phyloP scores from a whole-genome alignment of 1,140 invertebrate species.

The Drosophila lini region DNA sequence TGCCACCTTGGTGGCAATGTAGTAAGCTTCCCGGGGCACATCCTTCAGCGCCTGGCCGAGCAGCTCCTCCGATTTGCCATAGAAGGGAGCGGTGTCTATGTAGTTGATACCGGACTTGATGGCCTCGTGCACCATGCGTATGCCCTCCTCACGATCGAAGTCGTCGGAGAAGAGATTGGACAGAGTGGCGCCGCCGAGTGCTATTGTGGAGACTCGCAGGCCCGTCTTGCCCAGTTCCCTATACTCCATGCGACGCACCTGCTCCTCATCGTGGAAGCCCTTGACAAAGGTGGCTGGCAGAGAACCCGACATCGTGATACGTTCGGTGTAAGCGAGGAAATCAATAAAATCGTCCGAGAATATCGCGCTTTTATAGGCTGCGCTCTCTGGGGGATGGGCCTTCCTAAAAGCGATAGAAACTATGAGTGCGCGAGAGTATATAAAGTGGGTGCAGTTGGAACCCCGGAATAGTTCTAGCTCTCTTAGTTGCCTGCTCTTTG shows the following conservation, averaged over 20 bases:
- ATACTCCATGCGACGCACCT: constrained; percentile 87
- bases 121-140: constrained; percentile 89
- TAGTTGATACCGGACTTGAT: constrained; percentile 94
- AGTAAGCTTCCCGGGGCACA: constrained; percentile 93
- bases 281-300: constrained; percentile 86
- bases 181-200: constrained; percentile 85
- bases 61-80: constrained; percentile 92
- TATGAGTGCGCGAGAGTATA: background rate
- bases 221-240: constrained; percentile 86
- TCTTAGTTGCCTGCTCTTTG: constrained; percentile 7
- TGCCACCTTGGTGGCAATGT: constrained; percentile 97
- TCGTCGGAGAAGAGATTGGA: constrained; percentile 52
- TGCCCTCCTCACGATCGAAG: constrained; percentile 87
- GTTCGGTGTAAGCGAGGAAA: background rate
- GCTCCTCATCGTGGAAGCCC: constrained; percentile 86
- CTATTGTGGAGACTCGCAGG: constrained; percentile 86
- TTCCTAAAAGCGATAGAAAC: background rate
- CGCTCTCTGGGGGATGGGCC: background rate
- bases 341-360: background rate
- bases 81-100: constrained; percentile 96
- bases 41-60: constrained; percentile 92
- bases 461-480: background rate
- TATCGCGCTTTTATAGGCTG: constrained; percentile 10
- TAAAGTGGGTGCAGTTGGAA: background rate
- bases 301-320: constrained; percentile 40